phyloP scores from a whole-genome alignment of 2,113 vertebrate species.

The Psammodynastes pulverulentus region DNA sequence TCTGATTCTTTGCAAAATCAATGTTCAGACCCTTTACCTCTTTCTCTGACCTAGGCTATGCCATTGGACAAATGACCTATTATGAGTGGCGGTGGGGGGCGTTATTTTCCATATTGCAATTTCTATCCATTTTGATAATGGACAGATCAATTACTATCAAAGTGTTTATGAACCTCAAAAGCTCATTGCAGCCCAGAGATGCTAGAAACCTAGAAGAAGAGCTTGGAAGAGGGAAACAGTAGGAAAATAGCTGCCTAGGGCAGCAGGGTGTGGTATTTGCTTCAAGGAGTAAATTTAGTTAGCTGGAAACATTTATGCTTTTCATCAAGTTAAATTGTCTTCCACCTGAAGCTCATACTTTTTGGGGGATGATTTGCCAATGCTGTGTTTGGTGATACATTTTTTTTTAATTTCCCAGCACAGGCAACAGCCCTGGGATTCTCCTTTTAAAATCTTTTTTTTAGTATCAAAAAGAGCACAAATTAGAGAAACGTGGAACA shows the following conservation, averaged over 20 bases:
- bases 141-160: not conserved
- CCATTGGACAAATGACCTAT: not conserved
- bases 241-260: not conserved
- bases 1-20: not conserved
- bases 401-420: not conserved
- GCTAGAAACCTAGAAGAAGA: not conserved
- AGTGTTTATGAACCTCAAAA: not conserved
- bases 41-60: not conserved
- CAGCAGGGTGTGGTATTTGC: not conserved
- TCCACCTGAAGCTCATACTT: not conserved
- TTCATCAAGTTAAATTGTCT: not conserved
- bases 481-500: not conserved
- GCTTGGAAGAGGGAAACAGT: too few relatives aligned
- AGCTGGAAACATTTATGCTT: not conserved
- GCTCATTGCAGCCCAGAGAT: not conserved
- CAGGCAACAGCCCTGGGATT: not conserved
- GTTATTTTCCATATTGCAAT: not conserved
- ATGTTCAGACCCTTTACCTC: not conserved
- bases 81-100: rapidly evolving
- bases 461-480: not conserved
- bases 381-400: not conserved
- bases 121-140: not conserved
- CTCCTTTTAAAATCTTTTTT: not conserved
- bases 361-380: not conserved
- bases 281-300: not conserved